Evolutionary conservation across 2,797 vertebrate species (phyloP), one percentile per base, ranked within the genome.

Genomic region (Sphaeramia orbicularis): DNA sequence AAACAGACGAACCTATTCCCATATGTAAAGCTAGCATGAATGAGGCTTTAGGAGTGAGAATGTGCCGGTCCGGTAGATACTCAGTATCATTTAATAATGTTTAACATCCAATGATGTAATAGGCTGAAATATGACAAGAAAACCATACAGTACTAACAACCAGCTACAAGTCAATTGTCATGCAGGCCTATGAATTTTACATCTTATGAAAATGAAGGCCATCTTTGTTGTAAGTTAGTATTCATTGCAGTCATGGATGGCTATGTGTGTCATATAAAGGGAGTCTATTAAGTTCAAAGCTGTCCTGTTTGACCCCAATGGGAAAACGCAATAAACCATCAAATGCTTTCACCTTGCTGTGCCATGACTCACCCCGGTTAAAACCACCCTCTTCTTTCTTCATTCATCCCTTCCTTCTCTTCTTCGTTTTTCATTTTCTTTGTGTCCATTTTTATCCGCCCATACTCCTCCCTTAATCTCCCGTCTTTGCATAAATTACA

Each of bases 401-500:
- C 19, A 9, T 44, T 69, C 4, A 21, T 15, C 7, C 24, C 9
- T 45, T 35, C 18, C 1, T 0, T 61, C 36, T 44, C 9, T 14
- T 4, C 9, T n/a, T 11, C 2, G 15, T 63, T 24, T 53, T 16
- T 24, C 6, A 37, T 7, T 10, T 1, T 47, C 16, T 54, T 15
- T 51, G 30, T 43, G n/a, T 21, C 27, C n/a, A 37, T 42, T 41
- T 24, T 36, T 30, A 32, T 58, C 50, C 8, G 1, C 40, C 15
- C 52, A 27, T 24, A 27, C 13, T 50, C 35, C 42, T 12, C 3
- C 1, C 3, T 7, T 16, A 41, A 45, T 51, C 38, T 49, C 14
- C 44, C 47, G 13, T 78, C 61, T 71, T 69, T 80, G 54, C 58
- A 56, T 60, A 78, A 52, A 27, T 61, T 53, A 55, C 43, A 58